Conservation (phyloP, 2,888 invertebrate species). For the Euclidia mi region DNA sequence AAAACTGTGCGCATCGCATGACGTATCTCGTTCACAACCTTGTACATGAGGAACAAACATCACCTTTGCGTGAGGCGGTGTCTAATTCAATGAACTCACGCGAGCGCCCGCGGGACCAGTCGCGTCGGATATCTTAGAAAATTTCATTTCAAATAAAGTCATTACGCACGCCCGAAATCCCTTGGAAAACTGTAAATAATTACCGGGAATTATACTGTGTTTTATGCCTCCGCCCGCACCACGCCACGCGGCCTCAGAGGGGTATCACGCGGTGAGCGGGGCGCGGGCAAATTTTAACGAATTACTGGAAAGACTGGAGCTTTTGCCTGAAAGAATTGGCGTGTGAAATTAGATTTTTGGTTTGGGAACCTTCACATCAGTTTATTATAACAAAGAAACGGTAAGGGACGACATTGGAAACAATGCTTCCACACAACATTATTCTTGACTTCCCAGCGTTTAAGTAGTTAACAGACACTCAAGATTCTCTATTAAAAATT, state of each 20-base stretch:
- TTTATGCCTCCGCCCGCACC: constrained; percentile 67
- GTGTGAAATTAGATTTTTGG: constrained; percentile 79
- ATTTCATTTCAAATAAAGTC: constrained; percentile 77
- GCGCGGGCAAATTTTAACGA: constrained; percentile 71
- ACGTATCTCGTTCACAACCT: constrained; percentile 1
- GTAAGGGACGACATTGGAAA: constrained; percentile 10
- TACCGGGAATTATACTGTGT: constrained; percentile 79
- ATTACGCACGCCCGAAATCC: constrained; percentile 71
- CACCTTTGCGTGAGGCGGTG: constrained; percentile 10
- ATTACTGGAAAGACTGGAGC: constrained; percentile 74
- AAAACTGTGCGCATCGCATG: constrained; percentile 4
- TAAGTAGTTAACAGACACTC: constrained; percentile 14
- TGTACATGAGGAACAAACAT: constrained; percentile 4
- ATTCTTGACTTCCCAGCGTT: constrained; percentile 1
- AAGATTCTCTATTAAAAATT: not conserved
- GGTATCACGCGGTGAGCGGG: constrained; percentile 22
- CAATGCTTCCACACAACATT: constrained; percentile 14
- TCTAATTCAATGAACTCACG: constrained; percentile 49
- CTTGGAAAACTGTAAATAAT: constrained; percentile 79
- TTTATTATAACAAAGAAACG: constrained; percentile 52
- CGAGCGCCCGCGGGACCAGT: constrained; percentile 24
- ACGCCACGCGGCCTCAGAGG: constrained; percentile 27
- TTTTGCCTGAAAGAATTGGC: constrained; percentile 70
- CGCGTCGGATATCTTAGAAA: constrained; percentile 63
- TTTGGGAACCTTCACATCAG: constrained; percentile 53